These are phyloP conservation scores for Orientallactaga sibirica DNA, from an alignment of 2,797 vertebrate genomes.

Conservation along the genomic window DNA sequence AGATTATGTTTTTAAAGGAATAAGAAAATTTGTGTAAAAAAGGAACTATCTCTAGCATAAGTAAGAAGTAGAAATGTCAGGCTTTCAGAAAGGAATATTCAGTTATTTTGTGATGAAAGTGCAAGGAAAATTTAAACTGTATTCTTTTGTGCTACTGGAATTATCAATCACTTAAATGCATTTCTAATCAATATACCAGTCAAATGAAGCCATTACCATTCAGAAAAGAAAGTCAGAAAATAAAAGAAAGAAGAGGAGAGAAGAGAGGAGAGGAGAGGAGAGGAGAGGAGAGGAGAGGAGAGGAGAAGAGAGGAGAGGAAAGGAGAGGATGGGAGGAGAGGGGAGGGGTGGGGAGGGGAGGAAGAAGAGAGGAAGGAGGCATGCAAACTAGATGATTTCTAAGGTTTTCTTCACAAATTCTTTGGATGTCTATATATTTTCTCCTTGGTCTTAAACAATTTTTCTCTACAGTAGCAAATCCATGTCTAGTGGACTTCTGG, in stretches of 20 bases:
- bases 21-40: neutral
- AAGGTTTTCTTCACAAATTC: neutral
- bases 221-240: neutral
- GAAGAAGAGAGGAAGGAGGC: neutral
- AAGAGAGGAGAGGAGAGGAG: neutral
- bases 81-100: constrained; percentile 3
- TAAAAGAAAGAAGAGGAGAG: neutral
- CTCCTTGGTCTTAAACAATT: neutral
- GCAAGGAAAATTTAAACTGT: constrained; percentile 18
- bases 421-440: neutral
- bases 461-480: neutral
- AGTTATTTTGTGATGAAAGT: neutral
- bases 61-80: constrained; percentile 10
- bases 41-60: constrained; percentile 30
- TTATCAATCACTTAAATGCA: neutral
- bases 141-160: neutral
- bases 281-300: neutral
- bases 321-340: too few relatives aligned
- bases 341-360: neutral
- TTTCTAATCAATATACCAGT: constrained; percentile 47
- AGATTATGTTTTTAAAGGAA: neutral
- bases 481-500: neutral
- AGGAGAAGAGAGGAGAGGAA: too few relatives aligned
- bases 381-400: neutral
- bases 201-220: constrained; percentile 24